phyloP scores from a whole-genome alignment of 2,888 invertebrate species.

The Laspeyria flexula region DNA sequence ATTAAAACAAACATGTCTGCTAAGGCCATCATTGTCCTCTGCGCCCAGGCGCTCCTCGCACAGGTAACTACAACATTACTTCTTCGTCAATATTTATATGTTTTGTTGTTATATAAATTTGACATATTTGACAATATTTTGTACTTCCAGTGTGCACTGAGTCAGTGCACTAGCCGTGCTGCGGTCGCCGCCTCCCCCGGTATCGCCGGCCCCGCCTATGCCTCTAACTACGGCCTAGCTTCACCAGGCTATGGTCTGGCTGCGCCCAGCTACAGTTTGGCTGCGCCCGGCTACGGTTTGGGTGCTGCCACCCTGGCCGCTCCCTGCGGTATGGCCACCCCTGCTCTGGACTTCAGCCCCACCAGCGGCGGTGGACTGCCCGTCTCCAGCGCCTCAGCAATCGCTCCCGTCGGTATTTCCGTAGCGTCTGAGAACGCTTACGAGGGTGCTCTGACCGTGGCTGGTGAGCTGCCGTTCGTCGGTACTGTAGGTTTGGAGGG shows the following conservation, averaged over 20 bases:
- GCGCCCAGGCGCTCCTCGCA: constrained; percentile 40
- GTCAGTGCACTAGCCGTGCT: constrained; percentile 23
- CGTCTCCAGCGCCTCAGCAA: constrained; percentile 11
- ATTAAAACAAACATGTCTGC: constrained; percentile 43
- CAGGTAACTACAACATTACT: too few species aligned
- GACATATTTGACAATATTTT: too few species aligned
- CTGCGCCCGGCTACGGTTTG: background rate
- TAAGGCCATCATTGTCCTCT: constrained; percentile 46
- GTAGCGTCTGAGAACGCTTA: constrained; percentile 19
- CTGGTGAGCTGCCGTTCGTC: constrained; percentile 37
- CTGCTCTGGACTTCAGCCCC: constrained; percentile 4
- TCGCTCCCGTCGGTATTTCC: constrained; percentile 10
- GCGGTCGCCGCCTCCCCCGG: constrained; percentile 1
- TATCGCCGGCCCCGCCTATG: background rate
- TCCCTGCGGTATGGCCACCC: background rate
- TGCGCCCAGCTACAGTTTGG: background rate
- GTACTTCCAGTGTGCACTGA: constrained; percentile 4
- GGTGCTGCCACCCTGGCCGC: constrained; percentile 4
- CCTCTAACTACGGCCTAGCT: background rate
- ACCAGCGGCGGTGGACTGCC: constrained; percentile 28
- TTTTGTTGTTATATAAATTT: background rate
- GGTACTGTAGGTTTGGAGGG: constrained; percentile 49
- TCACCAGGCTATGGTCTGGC: background rate
- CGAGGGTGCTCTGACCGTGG: constrained; percentile 34
- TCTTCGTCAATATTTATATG: too few species aligned